A percentile compares a stretch with the other conserved stretches of the same genome.
Evolutionary conservation across 2,113 vertebrate genomes (phyloP).

Genomic region (Pelecanus crispus): DNA sequence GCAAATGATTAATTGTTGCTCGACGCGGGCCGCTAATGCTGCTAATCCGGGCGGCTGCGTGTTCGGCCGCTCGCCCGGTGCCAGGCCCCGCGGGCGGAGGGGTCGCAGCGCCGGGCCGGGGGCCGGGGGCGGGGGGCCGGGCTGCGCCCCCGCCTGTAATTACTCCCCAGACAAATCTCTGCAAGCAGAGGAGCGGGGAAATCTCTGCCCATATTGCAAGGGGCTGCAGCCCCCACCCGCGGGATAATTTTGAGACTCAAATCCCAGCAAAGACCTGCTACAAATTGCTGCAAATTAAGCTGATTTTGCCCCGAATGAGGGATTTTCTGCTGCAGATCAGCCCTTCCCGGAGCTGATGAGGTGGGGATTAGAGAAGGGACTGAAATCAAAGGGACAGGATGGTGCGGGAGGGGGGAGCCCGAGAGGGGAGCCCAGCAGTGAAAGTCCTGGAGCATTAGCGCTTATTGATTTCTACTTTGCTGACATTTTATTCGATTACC

Average conservation of each 20-base stretch:
- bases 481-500: conserved; percentile 71
- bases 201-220: conserved; percentile 62
- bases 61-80: conserved; percentile 32
- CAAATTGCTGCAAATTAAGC: conserved; percentile 85
- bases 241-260: conserved; percentile 82
- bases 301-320: conserved; percentile 82
- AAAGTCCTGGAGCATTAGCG: conserved; percentile 67
- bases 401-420: conserved; percentile 8
- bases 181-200: neutral
- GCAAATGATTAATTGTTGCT: conserved; percentile 61
- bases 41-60: conserved; percentile 60
- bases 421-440: conserved; percentile 50
- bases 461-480: conserved; percentile 70
- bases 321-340: conserved; percentile 82
- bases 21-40: conserved; percentile 44
- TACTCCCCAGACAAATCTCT: conserved; percentile 56
- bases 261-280: conserved; percentile 78
- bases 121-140: neutral
- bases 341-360: conserved; percentile 79
- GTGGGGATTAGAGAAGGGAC: conserved; percentile 76
- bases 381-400: conserved; percentile 67
- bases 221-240: conserved; percentile 51
- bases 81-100: conserved; percentile 20
- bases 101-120: neutral
- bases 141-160: conserved; percentile 18